Evolutionary conservation across 2,888 invertebrate species (phyloP).

Genomic region (Sisyra nigra): DNA sequence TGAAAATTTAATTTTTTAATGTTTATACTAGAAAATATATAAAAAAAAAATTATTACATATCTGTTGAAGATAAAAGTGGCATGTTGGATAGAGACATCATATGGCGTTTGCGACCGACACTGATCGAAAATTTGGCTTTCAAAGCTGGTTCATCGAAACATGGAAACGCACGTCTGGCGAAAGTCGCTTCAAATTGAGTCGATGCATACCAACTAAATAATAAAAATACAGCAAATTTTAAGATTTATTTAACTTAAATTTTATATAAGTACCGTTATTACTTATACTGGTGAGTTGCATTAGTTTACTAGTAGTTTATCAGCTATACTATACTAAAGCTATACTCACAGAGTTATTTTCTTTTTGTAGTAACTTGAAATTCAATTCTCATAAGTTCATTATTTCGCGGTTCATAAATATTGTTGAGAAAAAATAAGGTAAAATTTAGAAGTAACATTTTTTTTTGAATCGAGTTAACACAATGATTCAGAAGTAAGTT

Average conservation of each 20-base stretch:
- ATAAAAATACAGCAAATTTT: constrained; percentile 1
- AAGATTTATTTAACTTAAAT: not conserved
- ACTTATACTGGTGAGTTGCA: no score
- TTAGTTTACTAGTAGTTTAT: no score
- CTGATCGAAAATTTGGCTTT: constrained; percentile 62
- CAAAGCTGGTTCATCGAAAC: constrained; percentile 62
- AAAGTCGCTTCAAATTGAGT: constrained; percentile 50
- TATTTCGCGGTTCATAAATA: no score
- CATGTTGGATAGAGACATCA: constrained; percentile 55
- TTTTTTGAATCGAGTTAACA: no score
- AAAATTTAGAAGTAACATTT: no score
- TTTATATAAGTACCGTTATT: constrained; percentile 1
- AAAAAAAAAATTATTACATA: constrained; percentile 28
- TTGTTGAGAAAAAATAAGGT: no score
- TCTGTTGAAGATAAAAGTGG: constrained; percentile 36
- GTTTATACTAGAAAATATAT: constrained; percentile 12
- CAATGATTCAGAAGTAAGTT: no score
- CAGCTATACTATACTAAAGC: no score
- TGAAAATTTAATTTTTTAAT: constrained; percentile 9
- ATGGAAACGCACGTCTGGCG: constrained; percentile 52
- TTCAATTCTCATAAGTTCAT: no score
- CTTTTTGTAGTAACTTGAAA: no score
- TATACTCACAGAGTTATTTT: no score
- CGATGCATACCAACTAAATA: constrained; percentile 38
- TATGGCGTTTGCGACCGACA: constrained; percentile 43